phyloP scores from a whole-genome alignment of 2,888 invertebrate species.

The Melanophora roralis region DNA sequence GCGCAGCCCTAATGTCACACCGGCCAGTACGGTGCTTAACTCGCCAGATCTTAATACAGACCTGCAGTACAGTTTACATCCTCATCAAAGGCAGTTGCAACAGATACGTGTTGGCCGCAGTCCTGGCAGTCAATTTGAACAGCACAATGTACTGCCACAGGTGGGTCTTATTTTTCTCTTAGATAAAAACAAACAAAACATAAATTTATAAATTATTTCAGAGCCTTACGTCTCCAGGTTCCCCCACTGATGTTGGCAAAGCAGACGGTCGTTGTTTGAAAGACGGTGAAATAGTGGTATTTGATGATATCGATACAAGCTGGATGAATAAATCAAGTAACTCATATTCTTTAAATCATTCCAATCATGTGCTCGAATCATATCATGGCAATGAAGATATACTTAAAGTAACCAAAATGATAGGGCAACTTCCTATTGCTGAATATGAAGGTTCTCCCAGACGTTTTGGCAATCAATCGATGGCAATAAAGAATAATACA shows the following conservation, averaged over 20 bases:
- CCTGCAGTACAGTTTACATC: slow-evolving; percentile 71
- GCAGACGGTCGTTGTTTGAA: slow-evolving; percentile 78
- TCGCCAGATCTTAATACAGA: slow-evolving; percentile 76
- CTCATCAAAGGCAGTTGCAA: slow-evolving; percentile 67
- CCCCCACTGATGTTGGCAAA: slow-evolving; percentile 75
- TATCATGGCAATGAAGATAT: slow-evolving; percentile 71
- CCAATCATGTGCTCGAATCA: slow-evolving; percentile 45
- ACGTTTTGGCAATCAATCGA: slow-evolving; percentile 82
- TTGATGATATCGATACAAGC: slow-evolving; percentile 77
- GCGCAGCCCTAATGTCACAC: slow-evolving; percentile 76
- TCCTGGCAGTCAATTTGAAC: slow-evolving; percentile 73
- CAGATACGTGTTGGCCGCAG: slow-evolving; percentile 76
- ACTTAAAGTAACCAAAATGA: slow-evolving; percentile 77
- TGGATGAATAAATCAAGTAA: slow-evolving; percentile 61
- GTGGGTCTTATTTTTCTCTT: slow-evolving; percentile 64
- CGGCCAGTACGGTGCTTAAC: slow-evolving; percentile 76
- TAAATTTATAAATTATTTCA: too few species aligned
- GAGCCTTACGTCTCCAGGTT: slow-evolving; percentile 74
- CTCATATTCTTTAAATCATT: slow-evolving; percentile 52
- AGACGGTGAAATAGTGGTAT: slow-evolving; percentile 91
- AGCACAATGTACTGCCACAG: slow-evolving; percentile 68
- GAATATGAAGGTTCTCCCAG: slow-evolving; percentile 95
- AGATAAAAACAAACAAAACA: too few species aligned
- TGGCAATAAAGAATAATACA: slow-evolving; percentile 17
- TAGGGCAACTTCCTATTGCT: slow-evolving; percentile 84